Base-by-base conservation (phyloP, 2,113 vertebrate genomes). In the Piaya cayana region DNA sequence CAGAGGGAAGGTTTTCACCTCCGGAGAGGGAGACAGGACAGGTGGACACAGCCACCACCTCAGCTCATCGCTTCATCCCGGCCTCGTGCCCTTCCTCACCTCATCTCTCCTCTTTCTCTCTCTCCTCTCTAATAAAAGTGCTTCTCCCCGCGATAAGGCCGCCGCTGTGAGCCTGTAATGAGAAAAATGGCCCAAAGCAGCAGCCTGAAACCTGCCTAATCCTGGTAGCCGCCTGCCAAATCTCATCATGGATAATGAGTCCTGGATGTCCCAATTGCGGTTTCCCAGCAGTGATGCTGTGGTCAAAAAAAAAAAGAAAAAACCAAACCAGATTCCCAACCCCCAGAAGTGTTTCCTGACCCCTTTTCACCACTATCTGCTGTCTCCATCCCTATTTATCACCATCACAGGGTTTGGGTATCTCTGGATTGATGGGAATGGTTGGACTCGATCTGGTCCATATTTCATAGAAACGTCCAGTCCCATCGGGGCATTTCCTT, bases 1-100 rank as follows among this genome's bases (percentile, higher is more conserved):
- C 59, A 21, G 75, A 52, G 26, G 27, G 52, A 32, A 47, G 64
- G 52, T 20, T 37, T 34, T 7, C 21, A 3, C 3, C n/a, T n/a
- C n/a, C n/a, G n/a, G n/a, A n/a, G n/a, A n/a, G n/a, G n/a, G n/a
- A 39, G 30, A 27, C 1, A 2, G 8, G 53, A 25, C 1, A 2
- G 30, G 45, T 59, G 16, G 42, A 18, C 2, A 1, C 1, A 19
- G 47, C 67, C 60, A 19, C 29, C 43, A 27, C 17, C 34, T 45
- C 74, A 20, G 62, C 32, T 9, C 75, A 23, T 29, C 19, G 1
- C n/a, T 32, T 34, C 10, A 20, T 50, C 45, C 5, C 2, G 22
- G 18, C 14, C 32, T 53, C 50, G 26, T 26, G 6, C 32, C 45
- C 60, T 36, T 42, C 63, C 59, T 78, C 32, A 53, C 36, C 32